These are phyloP conservation scores for Hyla sarda DNA, from an alignment of 2,113 vertebrate genomes.

Conservation along the genomic window DNA sequence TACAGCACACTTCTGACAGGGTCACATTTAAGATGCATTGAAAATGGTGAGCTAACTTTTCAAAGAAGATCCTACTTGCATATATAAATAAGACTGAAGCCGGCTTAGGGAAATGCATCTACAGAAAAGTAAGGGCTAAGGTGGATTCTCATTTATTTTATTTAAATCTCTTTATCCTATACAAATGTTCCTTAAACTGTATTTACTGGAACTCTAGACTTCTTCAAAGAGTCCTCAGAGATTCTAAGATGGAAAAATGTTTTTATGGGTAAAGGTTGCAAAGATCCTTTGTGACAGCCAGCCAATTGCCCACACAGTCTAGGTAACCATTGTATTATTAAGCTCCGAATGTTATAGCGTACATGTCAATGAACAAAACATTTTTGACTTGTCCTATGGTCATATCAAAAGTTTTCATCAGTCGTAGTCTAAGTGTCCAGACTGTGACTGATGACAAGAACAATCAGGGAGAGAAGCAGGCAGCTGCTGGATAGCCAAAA, in stretches of 20 bases:
- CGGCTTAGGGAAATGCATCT: conserved; percentile 4
- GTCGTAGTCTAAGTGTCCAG: too few species aligned
- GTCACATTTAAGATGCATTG: conserved; percentile 42
- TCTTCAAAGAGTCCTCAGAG: background rate
- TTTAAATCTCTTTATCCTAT: background rate
- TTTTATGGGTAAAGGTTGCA: background rate
- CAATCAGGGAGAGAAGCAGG: too few species aligned
- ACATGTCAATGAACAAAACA: too few species aligned
- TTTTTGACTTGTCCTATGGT: too few species aligned
- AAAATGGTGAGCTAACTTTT: conserved; percentile 50
- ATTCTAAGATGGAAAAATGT: background rate
- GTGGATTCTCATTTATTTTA: background rate
- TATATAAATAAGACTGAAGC: conserved; percentile 23
- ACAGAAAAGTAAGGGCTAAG: background rate
- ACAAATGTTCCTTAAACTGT: background rate
- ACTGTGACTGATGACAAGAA: too few species aligned
- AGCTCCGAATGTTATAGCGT: too few species aligned
- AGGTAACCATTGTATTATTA: background rate
- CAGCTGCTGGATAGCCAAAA: too few species aligned
- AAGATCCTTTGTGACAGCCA: background rate
- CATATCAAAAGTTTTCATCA: too few species aligned
- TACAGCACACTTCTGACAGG: conserved; percentile 38
- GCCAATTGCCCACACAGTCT: background rate
- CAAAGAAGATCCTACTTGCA: conserved; percentile 42
- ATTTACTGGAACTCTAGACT: background rate